phyloP scores from a whole-genome alignment of 37 sponge, comb jelly and placozoan genomes.

The Oopsacas minuta region DNA sequence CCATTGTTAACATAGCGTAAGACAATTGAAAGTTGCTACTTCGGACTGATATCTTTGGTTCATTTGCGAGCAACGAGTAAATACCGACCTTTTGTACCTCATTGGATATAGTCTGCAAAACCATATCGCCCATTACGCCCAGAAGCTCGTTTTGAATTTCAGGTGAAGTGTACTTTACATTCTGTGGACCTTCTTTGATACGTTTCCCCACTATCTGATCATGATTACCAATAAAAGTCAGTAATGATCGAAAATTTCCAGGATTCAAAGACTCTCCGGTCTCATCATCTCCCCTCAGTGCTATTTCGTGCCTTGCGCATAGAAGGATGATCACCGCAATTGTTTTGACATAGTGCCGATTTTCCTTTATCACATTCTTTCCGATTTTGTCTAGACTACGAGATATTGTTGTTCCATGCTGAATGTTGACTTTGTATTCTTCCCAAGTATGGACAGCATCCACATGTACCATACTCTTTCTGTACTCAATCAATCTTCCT shows the following conservation, averaged over 20 bases:
- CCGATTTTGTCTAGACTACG: neutral
- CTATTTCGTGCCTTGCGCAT: constrained; percentile 11
- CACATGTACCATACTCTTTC: neutral
- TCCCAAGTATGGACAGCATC: neutral
- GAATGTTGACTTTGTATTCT: neutral
- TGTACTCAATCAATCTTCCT: neutral
- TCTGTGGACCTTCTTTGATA: neutral
- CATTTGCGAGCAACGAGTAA: constrained; percentile 10
- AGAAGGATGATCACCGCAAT: neutral
- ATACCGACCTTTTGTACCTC: neutral
- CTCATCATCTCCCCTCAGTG: neutral
- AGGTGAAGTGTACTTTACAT: constrained; percentile 5
- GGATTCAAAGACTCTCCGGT: neutral
- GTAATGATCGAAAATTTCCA: neutral
- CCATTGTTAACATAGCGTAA: neutral
- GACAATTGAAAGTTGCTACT: neutral
- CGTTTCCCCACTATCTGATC: neutral
- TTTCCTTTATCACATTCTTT: neutral
- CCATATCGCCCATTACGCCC: constrained; percentile 4
- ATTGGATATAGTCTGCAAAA: neutral
- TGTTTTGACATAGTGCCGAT: constrained; percentile 12
- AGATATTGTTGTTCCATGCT: neutral
- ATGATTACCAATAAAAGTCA: neutral
- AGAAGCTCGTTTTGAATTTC: neutral
- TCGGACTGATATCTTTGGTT: constrained; percentile 20